phyloP scores from a whole-genome alignment of 1,140 invertebrate species.

The Octopus bimaculoides region DNA sequence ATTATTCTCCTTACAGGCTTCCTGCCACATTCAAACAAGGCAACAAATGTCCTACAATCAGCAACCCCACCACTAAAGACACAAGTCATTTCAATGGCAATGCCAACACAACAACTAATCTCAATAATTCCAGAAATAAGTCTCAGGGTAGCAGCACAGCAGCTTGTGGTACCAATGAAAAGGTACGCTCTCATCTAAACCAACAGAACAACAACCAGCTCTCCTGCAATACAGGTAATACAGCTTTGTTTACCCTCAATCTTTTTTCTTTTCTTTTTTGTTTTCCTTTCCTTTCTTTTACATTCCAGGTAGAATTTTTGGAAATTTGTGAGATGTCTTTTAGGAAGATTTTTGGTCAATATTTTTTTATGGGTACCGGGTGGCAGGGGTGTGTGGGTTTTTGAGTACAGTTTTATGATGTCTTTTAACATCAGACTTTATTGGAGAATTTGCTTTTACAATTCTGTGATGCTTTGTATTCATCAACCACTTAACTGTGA shows the following conservation, averaged over 20 bases:
- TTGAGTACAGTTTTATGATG: too few species aligned
- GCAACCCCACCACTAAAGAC: constrained; percentile 19
- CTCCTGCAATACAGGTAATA: constrained; percentile 19
- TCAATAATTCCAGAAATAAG: constrained; percentile 9
- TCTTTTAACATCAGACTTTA: too few species aligned
- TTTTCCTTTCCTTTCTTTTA: not conserved
- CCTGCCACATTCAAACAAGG: constrained; percentile 18
- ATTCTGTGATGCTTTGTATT: too few species aligned
- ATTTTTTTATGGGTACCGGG: too few species aligned
- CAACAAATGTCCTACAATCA: constrained; percentile 20
- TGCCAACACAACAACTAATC: constrained; percentile 11
- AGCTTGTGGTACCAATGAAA: constrained; percentile 21
- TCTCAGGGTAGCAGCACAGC: constrained; percentile 15
- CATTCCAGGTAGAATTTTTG: not conserved
- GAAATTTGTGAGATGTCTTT: too few species aligned
- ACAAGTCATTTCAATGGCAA: constrained; percentile 10
- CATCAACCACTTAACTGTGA: too few species aligned
- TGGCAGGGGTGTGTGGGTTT: too few species aligned
- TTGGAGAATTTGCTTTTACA: too few species aligned
- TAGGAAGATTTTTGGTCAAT: too few species aligned
- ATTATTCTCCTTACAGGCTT: constrained; percentile 9
- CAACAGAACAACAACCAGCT: constrained; percentile 36
- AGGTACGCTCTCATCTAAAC: constrained; percentile 28
- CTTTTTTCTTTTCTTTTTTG: not conserved
- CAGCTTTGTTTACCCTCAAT: not conserved